Conservation (phyloP, 2,113 vertebrate genomes). For the Tupaia chinensis region DNA sequence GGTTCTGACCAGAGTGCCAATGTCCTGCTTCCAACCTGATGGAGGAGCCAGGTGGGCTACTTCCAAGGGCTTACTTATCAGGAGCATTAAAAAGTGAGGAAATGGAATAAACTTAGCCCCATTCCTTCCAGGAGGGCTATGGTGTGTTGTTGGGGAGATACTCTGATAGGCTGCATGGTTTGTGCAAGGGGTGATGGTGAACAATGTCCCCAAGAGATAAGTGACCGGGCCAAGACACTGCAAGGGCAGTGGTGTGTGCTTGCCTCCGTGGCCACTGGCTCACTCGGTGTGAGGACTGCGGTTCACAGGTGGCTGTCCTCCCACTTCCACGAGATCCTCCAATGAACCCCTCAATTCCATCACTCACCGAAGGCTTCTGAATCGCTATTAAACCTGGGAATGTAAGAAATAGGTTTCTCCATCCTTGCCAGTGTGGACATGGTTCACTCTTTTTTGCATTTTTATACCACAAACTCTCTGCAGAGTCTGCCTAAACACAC, state of each 20-base stretch:
- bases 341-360: neutral
- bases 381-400: neutral
- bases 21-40: neutral
- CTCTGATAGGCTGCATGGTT: too few relatives aligned
- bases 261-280: neutral
- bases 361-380: neutral
- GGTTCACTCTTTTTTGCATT: neutral
- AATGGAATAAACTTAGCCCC: neutral
- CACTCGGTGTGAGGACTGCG: neutral
- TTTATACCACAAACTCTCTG: neutral
- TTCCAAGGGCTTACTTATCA: neutral
- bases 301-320: neutral
- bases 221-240: fast-evolving
- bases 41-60: neutral
- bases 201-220: neutral
- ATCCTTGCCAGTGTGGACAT: neutral
- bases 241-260: neutral
- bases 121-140: neutral
- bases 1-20: neutral
- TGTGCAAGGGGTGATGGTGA: fast-evolving
- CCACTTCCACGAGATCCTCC: neutral
- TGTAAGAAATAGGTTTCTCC: neutral
- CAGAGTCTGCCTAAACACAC: neutral
- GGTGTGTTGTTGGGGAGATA: neutral
- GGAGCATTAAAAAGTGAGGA: neutral